Base-by-base conservation (phyloP, 2,888 invertebrate species). In the Fabriciana adippe region DNA sequence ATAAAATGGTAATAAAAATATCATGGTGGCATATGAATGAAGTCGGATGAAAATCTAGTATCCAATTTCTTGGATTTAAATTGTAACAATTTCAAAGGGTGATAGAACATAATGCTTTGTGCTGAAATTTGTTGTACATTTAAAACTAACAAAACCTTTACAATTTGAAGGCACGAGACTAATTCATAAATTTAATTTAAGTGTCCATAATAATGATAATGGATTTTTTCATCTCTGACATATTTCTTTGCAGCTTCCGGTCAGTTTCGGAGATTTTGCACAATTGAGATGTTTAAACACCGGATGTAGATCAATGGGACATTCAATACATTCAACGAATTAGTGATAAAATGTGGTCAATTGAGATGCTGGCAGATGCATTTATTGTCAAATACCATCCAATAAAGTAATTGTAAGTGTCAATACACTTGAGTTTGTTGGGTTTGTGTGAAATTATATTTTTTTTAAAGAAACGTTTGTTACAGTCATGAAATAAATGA, bases 261-360 rank as follows among this genome's bases (percentile, higher is more conserved):
- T 79, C 78, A 79, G 69, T 76, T 78, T 75, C 69, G 67, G 67
- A 64, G 73, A 73, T 71, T 71, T 85, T 84, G 82, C 76, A 81
- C 83, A 84, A 85, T 81, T 78, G 74, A 78, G 69, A 74, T 68
- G 76, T 76, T 57, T 16, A 35, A 74, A 60, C 18, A 57, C 68
- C 66, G 68, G 72, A 74, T 64, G 68, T 69, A 41, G 64, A 64
- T 63, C 64, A 73, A 77, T 79, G 79, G 82, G 79, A 48, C 16
- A 76, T 75, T 79, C 75, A 78, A 78, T 76, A 75, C 73, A 73
- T 77, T 63, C 51, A 71, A 73, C 66, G 70, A 71, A 69, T 72
- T 73, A 70, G 63, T 57, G 62, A 68, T 69, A 66, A 70, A 64
- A 60, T 68, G 68, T 61, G 61, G 63, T 66, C 64, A 70, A 63